These are phyloP conservation scores for Oasisia sp. DNA, from an alignment of 2,888 invertebrate genomes.

Conservation along the genomic window DNA sequence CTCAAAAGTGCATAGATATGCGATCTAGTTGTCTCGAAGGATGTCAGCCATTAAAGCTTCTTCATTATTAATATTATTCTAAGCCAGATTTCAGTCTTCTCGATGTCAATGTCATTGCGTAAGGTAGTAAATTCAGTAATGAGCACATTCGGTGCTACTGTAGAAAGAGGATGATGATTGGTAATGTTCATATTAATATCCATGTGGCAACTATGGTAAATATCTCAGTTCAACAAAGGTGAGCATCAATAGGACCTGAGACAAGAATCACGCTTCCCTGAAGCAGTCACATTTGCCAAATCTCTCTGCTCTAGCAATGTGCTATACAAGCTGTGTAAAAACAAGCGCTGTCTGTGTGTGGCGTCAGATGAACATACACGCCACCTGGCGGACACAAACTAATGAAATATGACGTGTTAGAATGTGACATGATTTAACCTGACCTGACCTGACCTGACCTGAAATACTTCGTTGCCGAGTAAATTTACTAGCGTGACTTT, in stretches of 20 bases:
- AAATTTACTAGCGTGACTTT: too few relatives aligned
- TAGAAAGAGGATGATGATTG: too few relatives aligned
- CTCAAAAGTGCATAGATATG: background rate
- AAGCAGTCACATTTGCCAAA: background rate
- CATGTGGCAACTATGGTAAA: too few relatives aligned
- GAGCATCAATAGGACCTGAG: too few relatives aligned
- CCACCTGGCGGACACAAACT: background rate
- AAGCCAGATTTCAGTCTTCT: background rate
- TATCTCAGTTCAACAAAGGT: too few relatives aligned
- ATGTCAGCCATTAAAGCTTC: conserved; percentile 6
- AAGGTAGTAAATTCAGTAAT: too few relatives aligned
- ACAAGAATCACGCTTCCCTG: background rate
- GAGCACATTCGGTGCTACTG: too few relatives aligned
- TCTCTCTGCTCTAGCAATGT: background rate
- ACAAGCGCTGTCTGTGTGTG: background rate
- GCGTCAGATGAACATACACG: background rate
- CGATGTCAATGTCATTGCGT: background rate
- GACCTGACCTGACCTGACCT: too few relatives aligned
- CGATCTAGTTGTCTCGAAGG: background rate
- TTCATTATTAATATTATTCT: background rate
- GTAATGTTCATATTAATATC: too few relatives aligned
- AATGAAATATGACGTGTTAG: background rate
- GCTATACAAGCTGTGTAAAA: background rate
- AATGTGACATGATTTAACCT: background rate
- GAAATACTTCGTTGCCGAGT: too few relatives aligned